phyloP scores from a whole-genome alignment of 2,113 vertebrate genomes.

The Microcebus jonahi region DNA sequence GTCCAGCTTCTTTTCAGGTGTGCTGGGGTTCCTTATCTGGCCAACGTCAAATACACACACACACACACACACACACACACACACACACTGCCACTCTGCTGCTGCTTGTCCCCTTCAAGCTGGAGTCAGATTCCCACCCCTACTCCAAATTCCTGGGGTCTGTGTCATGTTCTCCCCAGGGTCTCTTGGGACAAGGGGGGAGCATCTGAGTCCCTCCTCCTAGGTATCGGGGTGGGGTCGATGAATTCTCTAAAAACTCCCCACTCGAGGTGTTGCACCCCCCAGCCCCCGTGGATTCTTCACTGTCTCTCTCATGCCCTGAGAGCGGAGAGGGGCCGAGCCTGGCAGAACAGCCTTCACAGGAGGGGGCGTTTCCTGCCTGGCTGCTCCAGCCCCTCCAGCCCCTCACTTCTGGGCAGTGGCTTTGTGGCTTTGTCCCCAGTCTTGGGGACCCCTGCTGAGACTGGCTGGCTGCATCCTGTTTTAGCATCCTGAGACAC shows the following conservation, averaged over 20 bases:
- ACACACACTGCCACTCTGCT: too few species aligned
- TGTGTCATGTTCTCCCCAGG: too few species aligned
- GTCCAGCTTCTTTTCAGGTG: background rate
- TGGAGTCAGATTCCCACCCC: background rate
- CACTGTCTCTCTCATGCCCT: background rate
- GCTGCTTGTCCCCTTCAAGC: background rate
- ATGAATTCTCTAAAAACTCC: background rate
- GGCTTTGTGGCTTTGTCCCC: background rate
- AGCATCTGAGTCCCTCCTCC: background rate
- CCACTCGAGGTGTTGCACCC: background rate
- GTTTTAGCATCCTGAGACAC: background rate
- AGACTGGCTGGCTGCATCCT: too few species aligned
- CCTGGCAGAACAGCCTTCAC: rapidly evolving
- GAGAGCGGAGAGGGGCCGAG: background rate
- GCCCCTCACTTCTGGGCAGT: background rate
- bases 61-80: too few species aligned
- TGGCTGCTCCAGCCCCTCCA: background rate
- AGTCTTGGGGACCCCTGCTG: background rate
- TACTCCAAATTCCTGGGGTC: background rate
- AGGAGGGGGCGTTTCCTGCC: rapidly evolving
- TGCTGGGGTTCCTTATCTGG: background rate
- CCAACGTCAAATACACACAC: background rate
- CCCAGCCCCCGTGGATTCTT: background rate
- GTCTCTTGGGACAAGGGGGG: background rate
- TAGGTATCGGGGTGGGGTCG: background rate